phyloP scores from a whole-genome alignment of 2,113 vertebrate genomes.

The Myotis davidii region DNA sequence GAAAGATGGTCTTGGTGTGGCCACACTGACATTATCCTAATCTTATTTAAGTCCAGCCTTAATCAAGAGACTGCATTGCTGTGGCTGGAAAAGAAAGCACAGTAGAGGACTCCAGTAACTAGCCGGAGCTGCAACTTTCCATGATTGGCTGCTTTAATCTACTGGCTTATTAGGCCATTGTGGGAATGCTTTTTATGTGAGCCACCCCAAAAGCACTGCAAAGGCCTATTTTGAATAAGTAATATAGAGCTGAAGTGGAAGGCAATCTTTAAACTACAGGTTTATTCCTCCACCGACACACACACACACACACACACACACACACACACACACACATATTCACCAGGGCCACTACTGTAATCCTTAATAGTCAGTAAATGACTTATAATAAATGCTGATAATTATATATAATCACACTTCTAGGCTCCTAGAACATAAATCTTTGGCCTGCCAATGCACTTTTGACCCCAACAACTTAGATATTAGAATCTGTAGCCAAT shows the following conservation, averaged over 20 bases:
- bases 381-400: neutral
- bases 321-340: neutral
- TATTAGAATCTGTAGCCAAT: too few relatives aligned
- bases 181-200: neutral
- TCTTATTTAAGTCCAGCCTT: neutral
- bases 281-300: neutral
- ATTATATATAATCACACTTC: too few relatives aligned
- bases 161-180: neutral
- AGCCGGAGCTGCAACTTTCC: too few relatives aligned
- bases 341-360: neutral
- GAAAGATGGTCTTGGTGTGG: neutral
- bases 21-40: neutral
- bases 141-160: neutral
- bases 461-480: neutral
- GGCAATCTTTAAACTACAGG: neutral
- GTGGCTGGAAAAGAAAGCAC: neutral
- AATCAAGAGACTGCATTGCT: neutral
- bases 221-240: neutral
- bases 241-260: neutral
- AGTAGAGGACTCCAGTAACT: neutral
- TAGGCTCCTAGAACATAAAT: neutral
- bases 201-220: neutral
- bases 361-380: neutral
- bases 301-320: fast-evolving
- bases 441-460: neutral